Conservation (phyloP, 1,140 invertebrate species). For the Holcopasites calliopsidis region DNA sequence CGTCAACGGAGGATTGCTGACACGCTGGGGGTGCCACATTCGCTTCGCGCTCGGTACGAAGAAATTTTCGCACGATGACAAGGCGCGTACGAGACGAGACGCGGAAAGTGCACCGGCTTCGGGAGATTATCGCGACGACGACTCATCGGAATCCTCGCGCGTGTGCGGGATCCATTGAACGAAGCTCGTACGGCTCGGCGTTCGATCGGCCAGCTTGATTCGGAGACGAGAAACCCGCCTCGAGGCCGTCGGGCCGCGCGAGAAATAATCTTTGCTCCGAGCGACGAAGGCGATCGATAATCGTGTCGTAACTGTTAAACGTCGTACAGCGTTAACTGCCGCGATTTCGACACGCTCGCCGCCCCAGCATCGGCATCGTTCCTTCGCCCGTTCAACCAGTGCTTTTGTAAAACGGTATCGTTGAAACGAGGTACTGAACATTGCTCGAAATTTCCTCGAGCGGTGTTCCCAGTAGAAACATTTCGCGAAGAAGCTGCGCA, state of each 20-base stretch:
- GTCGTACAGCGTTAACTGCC: slow-evolving; percentile 8
- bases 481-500: too few relatives aligned
- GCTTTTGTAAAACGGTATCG: not conserved
- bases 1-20: too few relatives aligned
- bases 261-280: slow-evolving; percentile 27
- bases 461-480: too few relatives aligned
- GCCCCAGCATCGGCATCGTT: not conserved
- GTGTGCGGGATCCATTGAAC: slow-evolving; percentile 46
- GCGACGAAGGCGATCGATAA: slow-evolving; percentile 50
- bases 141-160: slow-evolving; percentile 54
- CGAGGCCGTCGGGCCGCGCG: slow-evolving; percentile 10
- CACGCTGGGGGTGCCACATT: too few relatives aligned
- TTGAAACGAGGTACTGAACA: not conserved
- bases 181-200: not conserved
- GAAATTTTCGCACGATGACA: too few relatives aligned
- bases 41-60: too few relatives aligned
- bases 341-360: slow-evolving; percentile 17
- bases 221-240: slow-evolving; percentile 42
- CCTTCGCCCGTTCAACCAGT: not conserved
- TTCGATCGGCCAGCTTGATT: slow-evolving; percentile 21
- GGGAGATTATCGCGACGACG: slow-evolving; percentile 41
- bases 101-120: slow-evolving; percentile 16
- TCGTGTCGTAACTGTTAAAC: slow-evolving; percentile 19
- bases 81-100: slow-evolving; percentile 6
- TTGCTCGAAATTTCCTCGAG: too few relatives aligned